Conservation (phyloP, 2,888 invertebrate genomes). For the Anoplius nigerrimus region DNA sequence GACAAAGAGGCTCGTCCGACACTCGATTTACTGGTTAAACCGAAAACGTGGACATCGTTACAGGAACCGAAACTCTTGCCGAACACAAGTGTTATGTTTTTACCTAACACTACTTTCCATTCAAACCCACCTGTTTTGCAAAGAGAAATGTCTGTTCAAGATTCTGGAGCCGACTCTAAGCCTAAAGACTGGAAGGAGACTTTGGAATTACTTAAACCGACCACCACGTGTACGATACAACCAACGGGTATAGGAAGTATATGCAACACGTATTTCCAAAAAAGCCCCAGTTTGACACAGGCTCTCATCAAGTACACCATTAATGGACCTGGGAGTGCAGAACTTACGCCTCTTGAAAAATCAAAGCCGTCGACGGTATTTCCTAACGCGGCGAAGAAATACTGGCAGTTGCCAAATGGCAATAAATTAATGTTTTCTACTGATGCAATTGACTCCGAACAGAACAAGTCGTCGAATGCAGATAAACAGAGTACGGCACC, state of each 20-base stretch:
- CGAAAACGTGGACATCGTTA: slow-evolving; percentile 42
- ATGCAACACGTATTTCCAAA: slow-evolving; percentile 20
- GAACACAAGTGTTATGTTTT: slow-evolving; percentile 28
- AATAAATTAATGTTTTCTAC: slow-evolving; percentile 28
- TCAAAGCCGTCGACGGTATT: slow-evolving; percentile 18
- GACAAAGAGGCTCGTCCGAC: slow-evolving; percentile 47
- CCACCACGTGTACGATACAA: slow-evolving; percentile 21
- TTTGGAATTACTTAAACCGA: slow-evolving; percentile 9
- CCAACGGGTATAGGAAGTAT: slow-evolving; percentile 18
- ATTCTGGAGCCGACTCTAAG: background rate
- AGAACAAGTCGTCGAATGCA: background rate
- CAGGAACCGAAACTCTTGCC: slow-evolving; percentile 46
- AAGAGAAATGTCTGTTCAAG: slow-evolving; percentile 28
- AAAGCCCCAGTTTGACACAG: slow-evolving; percentile 24
- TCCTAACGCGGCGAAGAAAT: slow-evolving; percentile 28
- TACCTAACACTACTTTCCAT: slow-evolving; percentile 22
- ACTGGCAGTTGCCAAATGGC: slow-evolving; percentile 26
- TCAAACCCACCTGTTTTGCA: slow-evolving; percentile 36
- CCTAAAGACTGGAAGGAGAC: slow-evolving; percentile 6
- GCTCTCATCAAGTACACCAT: slow-evolving; percentile 10
- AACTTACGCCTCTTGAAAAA: slow-evolving; percentile 13
- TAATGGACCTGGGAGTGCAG: background rate
- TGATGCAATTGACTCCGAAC: slow-evolving; percentile 13
- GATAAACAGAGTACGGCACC: background rate
- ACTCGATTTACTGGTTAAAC: slow-evolving; percentile 51